These are phyloP conservation scores for Poeciliopsis gracilis DNA, from an alignment of 2,797 vertebrate species.

Conservation along the genomic window DNA sequence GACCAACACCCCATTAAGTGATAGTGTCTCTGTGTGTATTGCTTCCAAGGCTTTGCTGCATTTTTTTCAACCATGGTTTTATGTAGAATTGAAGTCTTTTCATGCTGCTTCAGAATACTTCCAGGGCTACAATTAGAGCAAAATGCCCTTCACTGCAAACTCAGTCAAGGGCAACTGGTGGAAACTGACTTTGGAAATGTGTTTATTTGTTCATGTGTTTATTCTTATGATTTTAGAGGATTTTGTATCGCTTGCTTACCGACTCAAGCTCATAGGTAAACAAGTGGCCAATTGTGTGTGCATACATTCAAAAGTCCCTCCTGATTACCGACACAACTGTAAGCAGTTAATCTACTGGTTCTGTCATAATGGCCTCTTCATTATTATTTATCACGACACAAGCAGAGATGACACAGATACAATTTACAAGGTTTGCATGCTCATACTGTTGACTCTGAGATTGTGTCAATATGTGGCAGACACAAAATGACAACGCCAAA, in stretches of 20 bases:
- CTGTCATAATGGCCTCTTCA: slow-evolving; percentile 65
- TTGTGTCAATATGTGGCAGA: slow-evolving; percentile 60
- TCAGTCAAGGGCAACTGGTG: no score
- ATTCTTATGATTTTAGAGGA: slow-evolving; percentile 28
- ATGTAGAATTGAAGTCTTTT: neutral
- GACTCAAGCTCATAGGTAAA: slow-evolving; percentile 46
- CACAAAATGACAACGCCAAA: slow-evolving; percentile 39
- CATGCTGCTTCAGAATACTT: neutral
- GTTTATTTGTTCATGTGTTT: slow-evolving; percentile 10
- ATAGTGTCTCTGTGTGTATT: neutral
- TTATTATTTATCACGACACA: slow-evolving; percentile 55
- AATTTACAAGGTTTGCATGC: slow-evolving; percentile 37
- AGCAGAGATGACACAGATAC: slow-evolving; percentile 56
- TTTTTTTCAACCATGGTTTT: neutral
- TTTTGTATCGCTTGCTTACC: slow-evolving; percentile 32
- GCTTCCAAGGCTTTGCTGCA: neutral
- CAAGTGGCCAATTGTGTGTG: slow-evolving; percentile 13
- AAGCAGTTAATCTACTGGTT: slow-evolving; percentile 64
- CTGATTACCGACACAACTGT: slow-evolving; percentile 43
- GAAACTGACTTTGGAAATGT: slow-evolving; percentile 1
- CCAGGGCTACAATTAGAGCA: neutral
- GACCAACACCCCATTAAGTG: neutral
- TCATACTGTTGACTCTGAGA: slow-evolving; percentile 53
- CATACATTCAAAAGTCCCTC: slow-evolving; percentile 7
- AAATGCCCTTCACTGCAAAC: neutral